Evolutionary conservation across 1,140 invertebrate species (phyloP), one percentile per base, ranked within the genome.

Genomic region (Formica exsecta): DNA sequence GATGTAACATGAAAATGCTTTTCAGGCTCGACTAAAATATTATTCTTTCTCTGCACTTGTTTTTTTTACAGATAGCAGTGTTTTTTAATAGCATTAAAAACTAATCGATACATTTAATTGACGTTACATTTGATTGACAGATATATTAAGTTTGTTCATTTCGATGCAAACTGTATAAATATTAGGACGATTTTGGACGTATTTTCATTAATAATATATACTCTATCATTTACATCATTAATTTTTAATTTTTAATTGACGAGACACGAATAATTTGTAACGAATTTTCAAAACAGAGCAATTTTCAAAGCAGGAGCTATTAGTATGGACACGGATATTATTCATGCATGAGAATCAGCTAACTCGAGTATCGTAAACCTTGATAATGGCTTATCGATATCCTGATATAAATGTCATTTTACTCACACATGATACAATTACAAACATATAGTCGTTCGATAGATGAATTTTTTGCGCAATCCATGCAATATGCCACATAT

Each of bases 321-420:
- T 73, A 44, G 36, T 32, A 41, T 8, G 16, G 16, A 81, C 66
- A 61, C 13, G 25, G 9, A 66, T 73, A 73, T 73, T 61, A 61
- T 73, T 36, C 54, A 61, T 48, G 79, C 66, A 38, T 57, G 66
- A 61, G 29, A 57, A 44, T 73, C 54, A 32, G 54, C 25, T 73
- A 73, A 81, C 66, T 81, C 38, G 48, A 9, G 41, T 32, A 51
- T 77, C 41, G 36, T 57, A 9, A 57, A 41, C 36, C 36, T 70
- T 70, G 77, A 83, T 83, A 44, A 83, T 62, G 51, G 68, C 44
- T 83, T 83, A 83, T 73, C 68, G 29, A 16, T 61, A 83, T n/a
- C 29, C n/a, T 61, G 41, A 54, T 73, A 74, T 57, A 41, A 80
- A 80, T 80, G 36, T 61, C 54, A 74, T 41, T 73, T 83, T 11